These are phyloP conservation scores for Proctacanthus coquilletti DNA, from an alignment of 1,140 invertebrate genomes.

Conservation along the genomic window DNA sequence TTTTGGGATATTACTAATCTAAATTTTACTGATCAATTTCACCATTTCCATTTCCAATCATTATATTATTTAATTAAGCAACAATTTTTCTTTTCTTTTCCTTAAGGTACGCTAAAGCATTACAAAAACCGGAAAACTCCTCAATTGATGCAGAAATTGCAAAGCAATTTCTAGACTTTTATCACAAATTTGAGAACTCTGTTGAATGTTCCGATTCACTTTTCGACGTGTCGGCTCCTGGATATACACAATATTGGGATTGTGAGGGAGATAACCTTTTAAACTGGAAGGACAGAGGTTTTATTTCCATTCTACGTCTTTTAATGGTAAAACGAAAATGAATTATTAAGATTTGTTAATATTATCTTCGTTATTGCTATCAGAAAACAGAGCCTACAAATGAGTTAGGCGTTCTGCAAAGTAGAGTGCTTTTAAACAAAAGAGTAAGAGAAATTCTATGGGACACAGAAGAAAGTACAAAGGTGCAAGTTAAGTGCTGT, in stretches of 20 bases:
- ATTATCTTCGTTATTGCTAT: neutral
- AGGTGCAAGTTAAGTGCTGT: constrained; percentile 33
- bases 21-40: too few species aligned
- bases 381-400: too few species aligned
- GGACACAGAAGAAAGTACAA: constrained; percentile 13
- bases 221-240: constrained; percentile 40
- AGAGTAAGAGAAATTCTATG: constrained; percentile 34
- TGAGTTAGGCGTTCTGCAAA: constrained; percentile 16
- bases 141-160: constrained; percentile 26
- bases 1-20: too few species aligned
- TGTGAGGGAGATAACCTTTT: constrained; percentile 41
- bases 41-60: too few species aligned
- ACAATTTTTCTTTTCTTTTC: neutral
- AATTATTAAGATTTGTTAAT: too few species aligned
- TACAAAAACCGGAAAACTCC: constrained; percentile 18
- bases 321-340: constrained; percentile 32
- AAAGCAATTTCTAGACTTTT: constrained; percentile 35
- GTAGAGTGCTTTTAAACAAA: constrained; percentile 31
- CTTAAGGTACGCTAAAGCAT: constrained; percentile 10
- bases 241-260: constrained; percentile 36
- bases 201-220: constrained; percentile 41
- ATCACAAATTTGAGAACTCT: constrained; percentile 36
- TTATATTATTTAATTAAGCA: neutral
- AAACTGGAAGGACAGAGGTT: constrained; percentile 46
- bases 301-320: constrained; percentile 38